A percentile compares a stretch with the other conserved stretches of the same genome.
phyloP scores from a whole-genome alignment of 2,888 invertebrate genomes.

The Parnassius glacialis region DNA sequence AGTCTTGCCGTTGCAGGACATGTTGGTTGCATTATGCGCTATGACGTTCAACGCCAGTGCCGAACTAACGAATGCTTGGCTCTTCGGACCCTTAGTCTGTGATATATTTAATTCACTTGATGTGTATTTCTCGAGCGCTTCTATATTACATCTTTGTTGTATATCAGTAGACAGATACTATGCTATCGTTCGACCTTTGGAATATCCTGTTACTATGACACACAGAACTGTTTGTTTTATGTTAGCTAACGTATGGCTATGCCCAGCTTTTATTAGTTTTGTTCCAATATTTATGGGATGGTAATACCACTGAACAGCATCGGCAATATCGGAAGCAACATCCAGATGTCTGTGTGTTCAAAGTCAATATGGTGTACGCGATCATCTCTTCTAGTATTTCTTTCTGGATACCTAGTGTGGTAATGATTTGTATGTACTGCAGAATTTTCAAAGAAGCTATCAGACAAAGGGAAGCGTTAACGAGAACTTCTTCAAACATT shows the following conservation, averaged over 20 bases:
- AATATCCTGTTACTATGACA: conserved; percentile 96
- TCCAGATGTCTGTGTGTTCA: conserved; percentile 90
- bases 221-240: conserved; percentile 89
- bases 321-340: conserved; percentile 82
- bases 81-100: conserved; percentile 94
- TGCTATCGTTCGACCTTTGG: conserved; percentile 94
- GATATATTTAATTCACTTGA: conserved; percentile 97
- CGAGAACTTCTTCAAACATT: conserved; percentile 92
- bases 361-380: conserved; percentile 93
- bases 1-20: conserved; percentile 96
- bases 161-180: conserved; percentile 96
- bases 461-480: conserved; percentile 89
- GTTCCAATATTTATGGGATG: conserved; percentile 97
- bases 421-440: conserved; percentile 96
- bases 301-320: conserved; percentile 94
- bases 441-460: conserved; percentile 91
- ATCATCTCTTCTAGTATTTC: conserved; percentile 94
- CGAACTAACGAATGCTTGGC: conserved; percentile 93
- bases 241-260: conserved; percentile 94
- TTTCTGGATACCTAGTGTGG: conserved; percentile 95
- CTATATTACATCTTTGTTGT: conserved; percentile 95
- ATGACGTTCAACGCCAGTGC: conserved; percentile 96
- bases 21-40: conserved; percentile 94
- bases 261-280: conserved; percentile 95
- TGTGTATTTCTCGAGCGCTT: conserved; percentile 95